Conservation (phyloP, 2,797 vertebrate genomes). For the Garrulus glandarius region DNA sequence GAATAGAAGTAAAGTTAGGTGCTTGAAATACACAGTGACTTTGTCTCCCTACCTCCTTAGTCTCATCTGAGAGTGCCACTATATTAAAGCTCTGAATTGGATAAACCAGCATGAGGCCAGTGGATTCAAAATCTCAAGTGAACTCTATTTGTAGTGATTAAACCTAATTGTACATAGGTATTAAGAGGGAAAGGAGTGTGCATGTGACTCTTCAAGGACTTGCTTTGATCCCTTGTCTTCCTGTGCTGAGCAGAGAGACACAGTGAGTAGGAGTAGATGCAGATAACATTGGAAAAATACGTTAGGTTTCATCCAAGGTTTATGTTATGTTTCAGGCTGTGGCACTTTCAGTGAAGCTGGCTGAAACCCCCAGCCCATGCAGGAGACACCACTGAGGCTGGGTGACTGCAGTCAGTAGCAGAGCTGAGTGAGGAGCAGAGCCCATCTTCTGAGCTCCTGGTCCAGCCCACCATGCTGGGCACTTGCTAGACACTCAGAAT, state of each 20-base stretch:
- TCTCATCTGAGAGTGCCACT: neutral
- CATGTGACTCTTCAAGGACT: neutral
- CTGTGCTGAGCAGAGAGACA: neutral
- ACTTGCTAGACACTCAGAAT: neutral
- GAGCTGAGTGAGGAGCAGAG: neutral
- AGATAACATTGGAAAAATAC: neutral
- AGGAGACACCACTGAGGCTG: rapidly evolving
- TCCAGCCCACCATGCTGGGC: neutral
- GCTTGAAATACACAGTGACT: neutral
- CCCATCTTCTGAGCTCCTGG: neutral
- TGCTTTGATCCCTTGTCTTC: neutral
- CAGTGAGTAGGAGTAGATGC: neutral
- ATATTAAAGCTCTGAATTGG: neutral
- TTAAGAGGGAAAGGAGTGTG: neutral
- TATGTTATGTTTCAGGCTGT: neutral
- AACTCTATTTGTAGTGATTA: neutral
- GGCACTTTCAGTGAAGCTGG: neutral
- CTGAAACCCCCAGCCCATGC: neutral
- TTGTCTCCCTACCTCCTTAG: neutral
- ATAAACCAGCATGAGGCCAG: neutral
- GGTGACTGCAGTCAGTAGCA: neutral
- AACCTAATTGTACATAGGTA: neutral
- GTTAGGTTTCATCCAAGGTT: neutral
- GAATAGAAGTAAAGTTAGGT: neutral
- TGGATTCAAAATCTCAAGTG: neutral